Evolutionary conservation across 2,113 vertebrate species (phyloP).

Genomic region (Antechinus stuartii): DNA sequence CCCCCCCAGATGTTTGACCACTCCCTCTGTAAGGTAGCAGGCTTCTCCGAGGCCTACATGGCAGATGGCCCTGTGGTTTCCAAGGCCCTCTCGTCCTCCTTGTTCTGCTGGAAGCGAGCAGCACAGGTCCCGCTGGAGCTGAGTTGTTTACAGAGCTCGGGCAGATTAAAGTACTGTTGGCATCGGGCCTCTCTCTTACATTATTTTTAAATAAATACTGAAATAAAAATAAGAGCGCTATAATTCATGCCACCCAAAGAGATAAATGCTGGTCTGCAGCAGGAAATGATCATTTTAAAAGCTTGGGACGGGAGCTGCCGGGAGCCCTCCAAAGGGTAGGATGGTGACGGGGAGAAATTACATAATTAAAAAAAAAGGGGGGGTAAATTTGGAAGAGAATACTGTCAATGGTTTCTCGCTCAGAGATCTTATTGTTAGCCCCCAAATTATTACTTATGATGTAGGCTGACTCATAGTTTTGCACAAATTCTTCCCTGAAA

Average conservation of each 20-base stretch:
- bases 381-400: neutral
- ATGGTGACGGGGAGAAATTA: constrained; percentile 20
- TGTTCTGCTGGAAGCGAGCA: constrained; percentile 56
- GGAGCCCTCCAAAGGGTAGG: constrained; percentile 51
- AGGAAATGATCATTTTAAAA: constrained; percentile 72
- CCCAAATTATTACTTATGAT: neutral
- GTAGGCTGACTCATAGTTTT: neutral
- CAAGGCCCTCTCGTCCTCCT: constrained; percentile 44
- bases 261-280: constrained; percentile 44
- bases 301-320: constrained; percentile 54
- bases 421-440: neutral
- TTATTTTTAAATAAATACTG: constrained; percentile 66
- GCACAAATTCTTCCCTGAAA: neutral
- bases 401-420: neutral
- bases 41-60: constrained; percentile 21
- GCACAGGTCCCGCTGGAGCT: constrained; percentile 45
- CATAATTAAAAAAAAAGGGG: constrained; percentile 46
- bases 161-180: constrained; percentile 56
- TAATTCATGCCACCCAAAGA: constrained; percentile 72
- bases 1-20: neutral
- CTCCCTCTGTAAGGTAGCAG: neutral
- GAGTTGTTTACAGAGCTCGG: constrained; percentile 62
- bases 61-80: constrained; percentile 66
- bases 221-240: constrained; percentile 74
- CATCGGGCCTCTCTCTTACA: constrained; percentile 59